A percentile compares a stretch with the other conserved stretches of the same genome.
Evolutionary conservation across 2,797 vertebrate species (phyloP).

Genomic region (Lerista edwardsae): DNA sequence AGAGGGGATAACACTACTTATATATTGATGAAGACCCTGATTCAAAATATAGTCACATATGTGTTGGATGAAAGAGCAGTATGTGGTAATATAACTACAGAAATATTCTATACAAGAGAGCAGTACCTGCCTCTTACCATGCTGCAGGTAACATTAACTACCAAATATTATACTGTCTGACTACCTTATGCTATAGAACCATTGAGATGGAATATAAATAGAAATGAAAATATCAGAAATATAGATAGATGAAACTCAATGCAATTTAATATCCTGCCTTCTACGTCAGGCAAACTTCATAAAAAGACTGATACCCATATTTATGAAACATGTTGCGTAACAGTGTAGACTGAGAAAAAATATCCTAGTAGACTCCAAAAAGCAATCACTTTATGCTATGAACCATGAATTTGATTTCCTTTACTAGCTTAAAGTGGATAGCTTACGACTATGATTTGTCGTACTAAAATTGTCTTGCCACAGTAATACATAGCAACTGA

Average conservation of each 20-base stretch:
- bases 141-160: not conserved
- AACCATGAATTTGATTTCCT: conserved; percentile 16
- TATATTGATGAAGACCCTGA: not conserved
- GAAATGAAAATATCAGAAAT: not conserved
- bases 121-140: not conserved
- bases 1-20: no score
- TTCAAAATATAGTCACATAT: not conserved
- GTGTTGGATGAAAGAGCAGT: not conserved
- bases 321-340: not conserved
- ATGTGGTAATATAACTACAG: not conserved
- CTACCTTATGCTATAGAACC: not conserved
- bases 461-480: conserved; percentile 1
- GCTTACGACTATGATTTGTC: not conserved
- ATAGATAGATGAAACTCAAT: not conserved
- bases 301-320: not conserved
- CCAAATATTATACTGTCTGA: not conserved
- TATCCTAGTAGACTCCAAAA: not conserved
- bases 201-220: not conserved
- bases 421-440: conserved; percentile 11
- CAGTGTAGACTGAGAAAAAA: not conserved
- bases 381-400: not conserved
- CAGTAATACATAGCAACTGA: not conserved
- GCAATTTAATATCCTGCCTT: not conserved
- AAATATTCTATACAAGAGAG: not conserved
- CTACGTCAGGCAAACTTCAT: not conserved